A percentile compares a stretch with the other conserved stretches of the same genome.
Evolutionary conservation across 2,797 vertebrate species (phyloP).

Genomic region (Sebastes glaucus): DNA sequence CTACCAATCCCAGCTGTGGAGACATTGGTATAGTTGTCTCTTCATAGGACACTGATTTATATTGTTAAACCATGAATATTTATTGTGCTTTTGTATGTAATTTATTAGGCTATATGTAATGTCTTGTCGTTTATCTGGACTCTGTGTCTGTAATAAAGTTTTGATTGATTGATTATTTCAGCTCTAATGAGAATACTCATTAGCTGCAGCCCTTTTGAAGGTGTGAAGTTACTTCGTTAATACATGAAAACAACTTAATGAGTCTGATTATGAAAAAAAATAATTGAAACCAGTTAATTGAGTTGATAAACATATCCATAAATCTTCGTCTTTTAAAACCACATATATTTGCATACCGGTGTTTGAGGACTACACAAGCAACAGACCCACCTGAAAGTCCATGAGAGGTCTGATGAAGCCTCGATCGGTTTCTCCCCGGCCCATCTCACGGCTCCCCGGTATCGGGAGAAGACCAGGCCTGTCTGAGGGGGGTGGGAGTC

Average conservation of each 20-base stretch:
- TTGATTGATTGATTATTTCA: not conserved
- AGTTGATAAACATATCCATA: not conserved
- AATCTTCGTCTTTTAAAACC: not conserved
- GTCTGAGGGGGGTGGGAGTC: slow-evolving; percentile 57
- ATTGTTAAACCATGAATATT: not conserved
- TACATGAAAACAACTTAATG: not conserved
- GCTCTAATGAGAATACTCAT: not conserved
- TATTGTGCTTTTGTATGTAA: not conserved
- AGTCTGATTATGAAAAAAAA: not conserved
- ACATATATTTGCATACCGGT: not conserved
- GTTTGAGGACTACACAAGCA: not conserved
- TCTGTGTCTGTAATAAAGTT: not conserved
- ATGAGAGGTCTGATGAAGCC: slow-evolving; percentile 83
- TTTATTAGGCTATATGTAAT: no score
- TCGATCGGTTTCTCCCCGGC: slow-evolving; percentile 78
- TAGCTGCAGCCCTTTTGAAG: not conserved
- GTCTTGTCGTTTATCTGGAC: not conserved
- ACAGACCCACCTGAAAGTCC: slow-evolving; percentile 80
- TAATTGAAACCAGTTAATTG: not conserved
- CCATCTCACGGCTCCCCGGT: slow-evolving; percentile 60
- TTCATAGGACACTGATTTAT: not conserved
- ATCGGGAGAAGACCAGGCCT: slow-evolving; percentile 59
- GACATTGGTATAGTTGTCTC: not conserved
- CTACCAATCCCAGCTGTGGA: not conserved
- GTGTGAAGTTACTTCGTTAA: not conserved